Evolutionary conservation across 2,888 invertebrate species (phyloP), one percentile per base, ranked within the genome.

Genomic region (Lucinisca nassula): DNA sequence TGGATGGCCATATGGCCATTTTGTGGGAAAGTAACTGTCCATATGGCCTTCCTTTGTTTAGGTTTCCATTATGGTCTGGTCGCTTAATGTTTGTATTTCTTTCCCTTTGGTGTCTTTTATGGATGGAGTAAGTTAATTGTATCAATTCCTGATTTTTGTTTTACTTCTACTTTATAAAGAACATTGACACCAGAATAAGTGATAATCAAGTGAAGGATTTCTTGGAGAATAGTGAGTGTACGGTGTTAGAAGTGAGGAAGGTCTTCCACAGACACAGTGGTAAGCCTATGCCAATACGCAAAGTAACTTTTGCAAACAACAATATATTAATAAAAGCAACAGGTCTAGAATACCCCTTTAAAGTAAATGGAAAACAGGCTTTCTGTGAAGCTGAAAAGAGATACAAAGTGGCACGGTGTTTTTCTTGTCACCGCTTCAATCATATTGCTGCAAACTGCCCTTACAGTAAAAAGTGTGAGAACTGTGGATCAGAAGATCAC

Each of bases 371-470:
- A 67, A 67, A 67, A 4, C 27, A 35, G 21, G 67, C 67, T 8
- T 67, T 67, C 35, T 67, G 67, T 21, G 35, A 67, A 35, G 35
- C 32, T 8, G 67, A 67, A 21, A 67, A 67, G 21, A 1, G 21
- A 35, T 30, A 35, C 12, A 67, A 35, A 35, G 35, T 67, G 10
- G 24, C 35, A 1, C 67, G 32, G 32, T 67, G 67, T 30, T 67
- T 67, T 67, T 35, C 35, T 10, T 67, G 67, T 67, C 67, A 67
- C 67, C 67, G 67, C 21, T 67, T 35, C 21, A 67, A 67, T 21
- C 67, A 67, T 35, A 67, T 67, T 67, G 67, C 67, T 67, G 67
- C 67, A 67, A 67, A 67, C 35, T 67, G 67, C 35, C 27, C 67
- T 3, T 67, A 30, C 35, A 67, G 10, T 21, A 24, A 21, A 17